These are phyloP conservation scores for Callopanchax toddi DNA, from an alignment of 2,113 vertebrate genomes.

Conservation along the genomic window DNA sequence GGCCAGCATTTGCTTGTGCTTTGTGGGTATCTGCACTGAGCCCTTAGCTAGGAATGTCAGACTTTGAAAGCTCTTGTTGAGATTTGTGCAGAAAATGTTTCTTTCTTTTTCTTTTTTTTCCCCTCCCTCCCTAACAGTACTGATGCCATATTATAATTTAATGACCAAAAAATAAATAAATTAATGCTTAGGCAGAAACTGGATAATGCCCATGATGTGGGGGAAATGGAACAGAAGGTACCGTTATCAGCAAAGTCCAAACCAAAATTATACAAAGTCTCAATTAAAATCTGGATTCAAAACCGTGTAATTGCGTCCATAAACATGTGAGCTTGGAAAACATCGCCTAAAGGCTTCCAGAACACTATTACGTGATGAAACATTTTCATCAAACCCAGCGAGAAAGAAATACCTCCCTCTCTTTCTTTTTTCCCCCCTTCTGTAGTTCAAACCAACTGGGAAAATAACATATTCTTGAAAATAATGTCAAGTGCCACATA, in stretches of 20 bases:
- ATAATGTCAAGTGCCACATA: constrained; percentile 72
- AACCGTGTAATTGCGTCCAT: constrained; percentile 40
- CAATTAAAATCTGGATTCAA: constrained; percentile 55
- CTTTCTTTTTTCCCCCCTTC: constrained; percentile 30
- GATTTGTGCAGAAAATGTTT: constrained; percentile 46
- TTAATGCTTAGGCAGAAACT: constrained; percentile 35
- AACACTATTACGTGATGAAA: constrained; percentile 40
- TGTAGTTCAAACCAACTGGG: constrained; percentile 25
- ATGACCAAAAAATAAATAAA: constrained; percentile 31
- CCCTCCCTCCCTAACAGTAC: constrained; percentile 9
- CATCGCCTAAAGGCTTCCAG: constrained; percentile 32
- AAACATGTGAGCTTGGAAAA: constrained; percentile 39
- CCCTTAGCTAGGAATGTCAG: constrained; percentile 43
- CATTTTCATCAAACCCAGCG: constrained; percentile 31
- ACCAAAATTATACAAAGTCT: constrained; percentile 47
- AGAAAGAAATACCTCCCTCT: constrained; percentile 20
- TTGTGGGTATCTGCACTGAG: constrained; percentile 45
- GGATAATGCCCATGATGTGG: constrained; percentile 37
- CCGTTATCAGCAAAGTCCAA: constrained; percentile 43
- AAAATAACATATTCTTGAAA: constrained; percentile 56
- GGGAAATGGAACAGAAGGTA: constrained; percentile 44
- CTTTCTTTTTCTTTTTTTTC: not conserved
- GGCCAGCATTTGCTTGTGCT: constrained; percentile 32
- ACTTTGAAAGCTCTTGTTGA: constrained; percentile 43
- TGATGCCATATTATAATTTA: constrained; percentile 36